Base-by-base conservation (phyloP, 1,140 invertebrate species). In the Brachionus koreanus region DNA sequence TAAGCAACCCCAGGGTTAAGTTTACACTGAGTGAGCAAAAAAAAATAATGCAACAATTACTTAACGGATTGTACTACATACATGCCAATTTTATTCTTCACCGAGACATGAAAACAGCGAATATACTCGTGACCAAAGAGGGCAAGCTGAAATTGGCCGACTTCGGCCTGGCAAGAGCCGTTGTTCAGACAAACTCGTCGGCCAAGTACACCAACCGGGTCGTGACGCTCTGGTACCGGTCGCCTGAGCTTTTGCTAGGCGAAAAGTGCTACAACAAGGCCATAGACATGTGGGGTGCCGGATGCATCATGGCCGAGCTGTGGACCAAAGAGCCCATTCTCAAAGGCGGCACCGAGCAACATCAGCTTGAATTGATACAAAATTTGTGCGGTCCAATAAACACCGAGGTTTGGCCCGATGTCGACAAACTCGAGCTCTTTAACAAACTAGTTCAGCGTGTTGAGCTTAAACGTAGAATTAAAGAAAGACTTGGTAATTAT, bases 61-160 rank as follows among this genome's bases (percentile, higher is more conserved):
- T 83, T 35, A 76, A 76, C 19, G 83, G 84, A 13, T 89, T 98
- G 0, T 98, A 96, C 87, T 98, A 96, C 85, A 98, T 98, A 87
- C 96, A 98, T 86, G 95, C 93, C 84, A 97, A 97, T 89, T 97
- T 97, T 88, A 92, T 94, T 84, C 87, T 97, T 0, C 95, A 96
- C 87, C 91, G 96, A 85, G 96, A 98, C 86, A 98, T 99, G 95
- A 99, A 99, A 90, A 95, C 98, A 57, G 97, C 97, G 0, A 99
- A 99, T 91, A 95, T 99, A 67, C 89, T 99, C 2, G 96, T 99
- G 69, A 98, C 96, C 2, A 98, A 97, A 88, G 93, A 93, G 89
- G 97, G 98, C n/a, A 92, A 95, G 0, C 84, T 91, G 3, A 90
- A 90, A 84, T 83, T 91, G 29, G 90, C 90, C 4, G 90, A 91